A percentile compares a stretch with the other conserved stretches of the same genome.
phyloP scores from a whole-genome alignment of 2,888 invertebrate genomes.

The Drosophila dives region DNA sequence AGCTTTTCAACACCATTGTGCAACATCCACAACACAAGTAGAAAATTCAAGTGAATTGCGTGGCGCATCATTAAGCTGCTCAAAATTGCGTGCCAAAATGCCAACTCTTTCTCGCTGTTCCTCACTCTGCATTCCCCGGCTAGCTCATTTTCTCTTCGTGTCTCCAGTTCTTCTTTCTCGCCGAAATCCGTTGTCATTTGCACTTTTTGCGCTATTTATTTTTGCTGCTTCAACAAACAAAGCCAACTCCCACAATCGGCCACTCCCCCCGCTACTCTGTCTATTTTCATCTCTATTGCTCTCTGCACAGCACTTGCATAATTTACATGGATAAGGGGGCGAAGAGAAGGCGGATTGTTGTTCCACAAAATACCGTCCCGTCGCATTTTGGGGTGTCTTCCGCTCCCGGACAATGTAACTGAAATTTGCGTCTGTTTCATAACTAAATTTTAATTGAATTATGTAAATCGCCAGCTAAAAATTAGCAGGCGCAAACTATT shows the following conservation, averaged over 20 bases:
- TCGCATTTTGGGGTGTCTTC: not conserved
- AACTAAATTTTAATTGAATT: constrained; percentile 80
- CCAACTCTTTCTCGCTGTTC: constrained; percentile 3
- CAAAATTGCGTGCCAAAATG: constrained; percentile 59
- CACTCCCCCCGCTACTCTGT: not conserved
- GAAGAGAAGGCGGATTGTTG: constrained; percentile 53
- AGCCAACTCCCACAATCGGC: constrained; percentile 51
- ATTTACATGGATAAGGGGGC: constrained; percentile 73
- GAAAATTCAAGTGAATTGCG: constrained; percentile 37
- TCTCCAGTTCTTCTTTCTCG: not conserved
- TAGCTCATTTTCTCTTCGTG: not conserved
- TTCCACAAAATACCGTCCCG: not conserved
- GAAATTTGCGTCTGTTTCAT: constrained; percentile 73
- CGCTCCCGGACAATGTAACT: constrained; percentile 26
- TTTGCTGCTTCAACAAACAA: constrained; percentile 78
- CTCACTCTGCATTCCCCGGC: not conserved
- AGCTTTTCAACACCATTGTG: constrained; percentile 21
- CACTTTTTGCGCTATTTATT: constrained; percentile 69
- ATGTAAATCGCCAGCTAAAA: constrained; percentile 77
- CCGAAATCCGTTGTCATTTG: constrained; percentile 55
- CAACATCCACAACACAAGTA: not conserved
- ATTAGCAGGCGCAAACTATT: constrained; percentile 80
- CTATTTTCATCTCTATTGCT: not conserved
- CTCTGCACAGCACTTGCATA: constrained; percentile 52
- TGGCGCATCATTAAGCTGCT: constrained; percentile 61